Conservation (phyloP, 1,140 invertebrate species). For the Zophobas atratus region DNA sequence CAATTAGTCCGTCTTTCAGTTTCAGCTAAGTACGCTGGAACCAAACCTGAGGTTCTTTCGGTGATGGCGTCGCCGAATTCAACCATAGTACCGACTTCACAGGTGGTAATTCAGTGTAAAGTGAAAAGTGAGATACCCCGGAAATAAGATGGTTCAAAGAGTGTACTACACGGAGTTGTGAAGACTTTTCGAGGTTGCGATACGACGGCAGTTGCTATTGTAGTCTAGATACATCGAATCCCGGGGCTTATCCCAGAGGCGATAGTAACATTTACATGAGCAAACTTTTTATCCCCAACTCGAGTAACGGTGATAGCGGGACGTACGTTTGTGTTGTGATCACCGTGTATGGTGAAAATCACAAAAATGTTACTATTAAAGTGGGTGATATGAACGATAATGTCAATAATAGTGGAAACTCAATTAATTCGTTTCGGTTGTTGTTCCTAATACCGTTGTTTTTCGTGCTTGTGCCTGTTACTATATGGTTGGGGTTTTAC, state of each 20-base stretch:
- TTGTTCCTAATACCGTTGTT: slow-evolving; percentile 61
- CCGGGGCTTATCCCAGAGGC: slow-evolving; percentile 47
- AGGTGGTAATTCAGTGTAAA: slow-evolving; percentile 63
- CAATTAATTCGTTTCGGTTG: slow-evolving; percentile 53
- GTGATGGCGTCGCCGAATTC: slow-evolving; percentile 56
- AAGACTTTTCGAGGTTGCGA: slow-evolving; percentile 43
- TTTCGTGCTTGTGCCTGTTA: slow-evolving; percentile 58
- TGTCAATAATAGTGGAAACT: slow-evolving; percentile 16
- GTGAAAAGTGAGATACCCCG: slow-evolving; percentile 59
- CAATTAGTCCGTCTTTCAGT: slow-evolving; percentile 45
- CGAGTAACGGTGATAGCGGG: slow-evolving; percentile 59
- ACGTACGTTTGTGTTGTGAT: slow-evolving; percentile 64
- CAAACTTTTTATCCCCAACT: slow-evolving; percentile 63
- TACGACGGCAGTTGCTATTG: slow-evolving; percentile 59
- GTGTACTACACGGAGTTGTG: slow-evolving; percentile 58
- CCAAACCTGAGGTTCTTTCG: slow-evolving; percentile 57
- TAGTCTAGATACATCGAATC: slow-evolving; percentile 52
- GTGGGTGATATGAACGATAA: slow-evolving; percentile 44
- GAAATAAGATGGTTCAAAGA: slow-evolving; percentile 64
- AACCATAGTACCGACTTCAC: slow-evolving; percentile 56
- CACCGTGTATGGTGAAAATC: slow-evolving; percentile 58
- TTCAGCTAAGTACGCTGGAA: slow-evolving; percentile 50
- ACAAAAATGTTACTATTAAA: slow-evolving; percentile 57
- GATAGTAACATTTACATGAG: slow-evolving; percentile 59
- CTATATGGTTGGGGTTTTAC: slow-evolving; percentile 62